A percentile compares a stretch with the other conserved stretches of the same genome.
Evolutionary conservation across 2,113 vertebrate genomes (phyloP).

Genomic region (Pterocles burchelli): DNA sequence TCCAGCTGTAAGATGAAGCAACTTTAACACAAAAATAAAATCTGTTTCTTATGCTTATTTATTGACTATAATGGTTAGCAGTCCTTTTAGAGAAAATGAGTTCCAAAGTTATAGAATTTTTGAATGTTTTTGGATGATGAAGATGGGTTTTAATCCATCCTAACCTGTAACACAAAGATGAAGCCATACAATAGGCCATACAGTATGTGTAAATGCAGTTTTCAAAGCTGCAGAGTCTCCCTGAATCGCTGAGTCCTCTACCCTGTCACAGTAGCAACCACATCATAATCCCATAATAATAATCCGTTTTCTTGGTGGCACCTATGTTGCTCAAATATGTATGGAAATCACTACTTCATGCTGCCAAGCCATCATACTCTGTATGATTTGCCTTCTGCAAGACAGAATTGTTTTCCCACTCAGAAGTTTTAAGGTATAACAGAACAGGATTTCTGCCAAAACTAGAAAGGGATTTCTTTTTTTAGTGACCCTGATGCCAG

Average conservation of each 20-base stretch:
- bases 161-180: not conserved
- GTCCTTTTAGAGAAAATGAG: not conserved
- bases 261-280: not conserved
- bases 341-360: not conserved
- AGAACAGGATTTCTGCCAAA: not conserved
- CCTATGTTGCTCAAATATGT: not conserved
- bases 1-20: constrained; percentile 36
- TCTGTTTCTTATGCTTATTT: constrained; percentile 33
- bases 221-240: not conserved
- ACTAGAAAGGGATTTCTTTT: not conserved
- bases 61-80: not conserved
- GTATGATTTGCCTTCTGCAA: not conserved
- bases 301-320: not conserved
- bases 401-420: not conserved
- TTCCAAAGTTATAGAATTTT: not conserved
- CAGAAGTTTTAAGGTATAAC: not conserved
- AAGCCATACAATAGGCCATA: not conserved
- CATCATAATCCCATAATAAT: not conserved
- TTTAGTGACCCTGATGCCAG: not conserved
- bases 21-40: constrained; percentile 54
- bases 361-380: not conserved
- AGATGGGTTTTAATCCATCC: not conserved
- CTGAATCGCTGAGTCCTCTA: not conserved
- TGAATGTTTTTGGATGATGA: not conserved
- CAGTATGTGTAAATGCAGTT: not conserved